Evolutionary conservation across 2,113 vertebrate genomes (phyloP), one percentile per base, ranked within the genome.

Genomic region (Noctilio leporinus): DNA sequence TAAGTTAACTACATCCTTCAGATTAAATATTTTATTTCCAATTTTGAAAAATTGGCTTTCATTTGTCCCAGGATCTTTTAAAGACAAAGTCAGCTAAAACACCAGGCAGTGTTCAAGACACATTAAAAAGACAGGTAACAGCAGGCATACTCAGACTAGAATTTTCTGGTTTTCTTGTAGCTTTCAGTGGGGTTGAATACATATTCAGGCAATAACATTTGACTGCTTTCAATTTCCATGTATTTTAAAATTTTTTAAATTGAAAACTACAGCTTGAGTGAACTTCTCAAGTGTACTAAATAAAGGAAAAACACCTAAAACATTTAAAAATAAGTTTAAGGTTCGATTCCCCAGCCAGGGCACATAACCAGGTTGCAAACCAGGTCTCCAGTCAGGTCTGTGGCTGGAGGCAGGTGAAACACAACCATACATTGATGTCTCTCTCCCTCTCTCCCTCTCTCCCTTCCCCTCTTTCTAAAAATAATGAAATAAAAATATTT

Each of bases 101-200:
- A 59, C 22, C 83, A 96, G 91, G 97, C 93, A 98, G 93, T 85
- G 91, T 92, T 96, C 92, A 87, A 90, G 77, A 57, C 84, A 26
- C 86, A 82, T 85, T 89, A 97, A 97, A 95, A 95, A 96, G 69
- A 94, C 77, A 95, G 96, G 94, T 83, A 87, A 91, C 84, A 87
- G 70, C 96, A 97, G 96, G 93, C 91, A 93, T 53, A 28, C 43
- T 70, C 57, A 94, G 92, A 33, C 78, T 24, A 35, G 24, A 73
- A 86, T 69, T 89, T 97, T 81, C 90, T 88, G 91, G 38, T 75
- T 96, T 40, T 89, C 57, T 91, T 72, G 1, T 55, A 72, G 24
- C 5, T 28, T 67, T 94, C 82, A 40, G 49, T 47, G 30, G 38
- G 40, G 15, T 40, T 92, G 62, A 91, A 64, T n/a, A 91, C 64